phyloP scores from a whole-genome alignment of 2,888 invertebrate species.

The Drosophila birchii region DNA sequence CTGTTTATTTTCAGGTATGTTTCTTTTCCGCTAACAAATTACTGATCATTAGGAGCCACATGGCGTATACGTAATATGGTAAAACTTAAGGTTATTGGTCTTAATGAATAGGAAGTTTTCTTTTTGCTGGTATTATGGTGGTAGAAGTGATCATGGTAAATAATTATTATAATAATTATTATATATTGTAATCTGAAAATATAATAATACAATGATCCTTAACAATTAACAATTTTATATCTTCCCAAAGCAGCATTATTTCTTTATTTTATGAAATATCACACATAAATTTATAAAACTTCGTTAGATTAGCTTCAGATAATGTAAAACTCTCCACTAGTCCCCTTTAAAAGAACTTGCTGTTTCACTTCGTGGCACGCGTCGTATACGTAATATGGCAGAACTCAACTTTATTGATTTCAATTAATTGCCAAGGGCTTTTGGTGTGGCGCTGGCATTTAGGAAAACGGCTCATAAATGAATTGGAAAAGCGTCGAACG shows the following conservation, averaged over 20 bases:
- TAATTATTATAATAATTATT: no score
- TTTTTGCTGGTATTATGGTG: no score
- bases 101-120: slow-evolving; percentile 8
- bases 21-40: slow-evolving; percentile 10
- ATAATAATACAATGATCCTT: neutral
- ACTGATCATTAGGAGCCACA: slow-evolving; percentile 31
- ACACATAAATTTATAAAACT: neutral
- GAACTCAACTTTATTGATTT: slow-evolving; percentile 65
- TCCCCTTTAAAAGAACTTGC: slow-evolving; percentile 14
- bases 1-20: slow-evolving; percentile 31
- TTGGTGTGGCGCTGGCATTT: slow-evolving; percentile 22
- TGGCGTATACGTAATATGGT: slow-evolving; percentile 47
- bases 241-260: neutral
- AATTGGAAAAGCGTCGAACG: slow-evolving; percentile 56
- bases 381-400: slow-evolving; percentile 52
- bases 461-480: slow-evolving; percentile 51
- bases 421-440: slow-evolving; percentile 69
- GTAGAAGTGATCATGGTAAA: neutral
- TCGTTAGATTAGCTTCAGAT: no score
- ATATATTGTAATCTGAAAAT: no score
- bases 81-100: slow-evolving; percentile 51
- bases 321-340: neutral
- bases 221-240: neutral
- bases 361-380: slow-evolving; percentile 37
- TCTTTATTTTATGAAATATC: neutral